A percentile compares a stretch with the other conserved stretches of the same genome.
Evolutionary conservation across 2,797 vertebrate genomes (phyloP).

Genomic region (Labroides dimidiatus): DNA sequence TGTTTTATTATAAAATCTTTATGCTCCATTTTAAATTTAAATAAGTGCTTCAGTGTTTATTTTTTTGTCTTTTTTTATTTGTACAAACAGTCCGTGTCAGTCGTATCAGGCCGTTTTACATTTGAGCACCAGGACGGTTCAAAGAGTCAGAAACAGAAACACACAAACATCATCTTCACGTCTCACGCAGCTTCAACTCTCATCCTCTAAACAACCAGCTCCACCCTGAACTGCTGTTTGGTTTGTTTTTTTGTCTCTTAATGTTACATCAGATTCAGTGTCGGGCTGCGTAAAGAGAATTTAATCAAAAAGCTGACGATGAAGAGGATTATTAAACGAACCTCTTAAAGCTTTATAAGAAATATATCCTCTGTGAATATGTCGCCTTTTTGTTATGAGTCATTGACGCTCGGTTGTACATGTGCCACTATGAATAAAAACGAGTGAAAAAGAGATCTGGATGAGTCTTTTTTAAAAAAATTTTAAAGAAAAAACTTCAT

Average conservation of each 20-base stretch:
- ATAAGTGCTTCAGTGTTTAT: not conserved
- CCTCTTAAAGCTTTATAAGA: constrained; percentile 9
- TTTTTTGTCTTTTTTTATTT: constrained; percentile 4
- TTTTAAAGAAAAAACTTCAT: too few species aligned
- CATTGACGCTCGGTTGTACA: constrained; percentile 41
- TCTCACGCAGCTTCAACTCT: not conserved
- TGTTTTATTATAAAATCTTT: constrained; percentile 6
- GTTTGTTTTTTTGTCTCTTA: not conserved
- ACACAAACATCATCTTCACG: too few species aligned
- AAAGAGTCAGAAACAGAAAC: not conserved
- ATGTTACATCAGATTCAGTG: constrained; percentile 30
- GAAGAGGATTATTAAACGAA: constrained; percentile 15
- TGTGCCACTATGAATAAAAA: constrained; percentile 73
- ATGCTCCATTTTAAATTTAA: not conserved
- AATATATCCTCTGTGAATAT: constrained; percentile 54
- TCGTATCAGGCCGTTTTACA: not conserved
- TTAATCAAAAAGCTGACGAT: constrained; percentile 26
- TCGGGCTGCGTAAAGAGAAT: constrained; percentile 12
- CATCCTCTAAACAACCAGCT: constrained; percentile 5
- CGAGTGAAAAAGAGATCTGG: constrained; percentile 11
- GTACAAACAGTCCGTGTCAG: not conserved
- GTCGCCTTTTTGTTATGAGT: constrained; percentile 38
- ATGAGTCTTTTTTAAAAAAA: rapidly evolving
- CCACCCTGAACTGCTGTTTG: not conserved
- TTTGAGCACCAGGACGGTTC: not conserved